Evolutionary conservation across 2,888 invertebrate genomes (phyloP).

Genomic region (Oscheius myriophilus): DNA sequence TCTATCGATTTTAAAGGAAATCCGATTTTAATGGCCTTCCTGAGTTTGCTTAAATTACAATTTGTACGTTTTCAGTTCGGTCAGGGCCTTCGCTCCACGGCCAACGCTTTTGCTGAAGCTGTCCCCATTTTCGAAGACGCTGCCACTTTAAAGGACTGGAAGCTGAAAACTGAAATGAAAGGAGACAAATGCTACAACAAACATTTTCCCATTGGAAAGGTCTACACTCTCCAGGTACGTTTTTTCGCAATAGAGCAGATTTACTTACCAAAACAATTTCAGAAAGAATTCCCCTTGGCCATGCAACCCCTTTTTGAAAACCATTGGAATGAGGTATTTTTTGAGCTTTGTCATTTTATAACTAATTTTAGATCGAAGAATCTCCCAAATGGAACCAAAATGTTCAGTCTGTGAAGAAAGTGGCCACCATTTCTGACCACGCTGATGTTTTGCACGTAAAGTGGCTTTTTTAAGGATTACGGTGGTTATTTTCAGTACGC

Average conservation of each 20-base stretch:
- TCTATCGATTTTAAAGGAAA: too few species aligned
- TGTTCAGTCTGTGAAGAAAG: conserved; percentile 21
- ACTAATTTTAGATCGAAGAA: conserved; percentile 25
- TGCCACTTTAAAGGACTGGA: conserved; percentile 28
- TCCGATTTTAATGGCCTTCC: not conserved
- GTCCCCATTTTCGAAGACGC: conserved; percentile 29
- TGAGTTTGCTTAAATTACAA: not conserved
- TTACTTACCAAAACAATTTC: not conserved
- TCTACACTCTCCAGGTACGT: conserved; percentile 26
- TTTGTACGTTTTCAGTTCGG: conserved; percentile 10
- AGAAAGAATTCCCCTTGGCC: conserved; percentile 26
- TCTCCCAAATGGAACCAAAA: conserved; percentile 35
- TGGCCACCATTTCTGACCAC: conserved; percentile 8
- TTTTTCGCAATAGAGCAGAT: not conserved
- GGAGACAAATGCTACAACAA: conserved; percentile 37
- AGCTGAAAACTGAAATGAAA: conserved; percentile 32
- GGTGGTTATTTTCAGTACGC: conserved; percentile 30
- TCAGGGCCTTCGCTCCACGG: conserved; percentile 20
- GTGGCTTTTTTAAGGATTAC: not conserved
- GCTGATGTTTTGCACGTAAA: conserved; percentile 35
- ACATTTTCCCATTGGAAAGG: conserved; percentile 33
- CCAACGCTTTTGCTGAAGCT: conserved; percentile 27
- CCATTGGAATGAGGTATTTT: conserved; percentile 34
- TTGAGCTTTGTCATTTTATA: not conserved
- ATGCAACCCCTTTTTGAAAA: conserved; percentile 29